A percentile compares a stretch with the other conserved stretches of the same genome.
Conservation (phyloP, 2,113 vertebrate species). For the Melanerpes aurifrons region DNA sequence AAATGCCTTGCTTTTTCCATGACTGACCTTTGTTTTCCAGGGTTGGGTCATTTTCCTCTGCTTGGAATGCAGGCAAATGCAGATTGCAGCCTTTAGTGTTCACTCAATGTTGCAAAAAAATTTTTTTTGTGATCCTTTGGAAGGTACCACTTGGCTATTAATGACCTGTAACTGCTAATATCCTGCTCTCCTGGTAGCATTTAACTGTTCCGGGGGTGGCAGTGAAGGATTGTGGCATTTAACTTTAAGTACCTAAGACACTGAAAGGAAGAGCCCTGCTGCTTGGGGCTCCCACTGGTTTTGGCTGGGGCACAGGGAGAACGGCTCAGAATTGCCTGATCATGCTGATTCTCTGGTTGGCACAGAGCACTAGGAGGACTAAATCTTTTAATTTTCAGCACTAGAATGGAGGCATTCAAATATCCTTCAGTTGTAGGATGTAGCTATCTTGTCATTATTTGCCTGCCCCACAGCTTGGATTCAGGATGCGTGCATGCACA, state of each 20-base stretch:
- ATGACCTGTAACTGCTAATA: background rate
- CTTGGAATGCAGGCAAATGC: background rate
- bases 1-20: background rate
- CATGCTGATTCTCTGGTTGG: background rate
- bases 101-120: rapidly evolving
- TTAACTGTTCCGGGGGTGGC: background rate
- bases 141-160: background rate
- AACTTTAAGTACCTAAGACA: rapidly evolving
- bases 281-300: background rate
- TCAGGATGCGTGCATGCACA: no score
- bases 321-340: background rate
- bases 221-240: background rate
- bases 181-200: rapidly evolving
- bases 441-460: background rate
- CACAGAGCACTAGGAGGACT: background rate
- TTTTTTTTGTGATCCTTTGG: background rate
- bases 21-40: background rate
- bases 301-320: background rate
- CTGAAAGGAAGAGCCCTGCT: background rate
- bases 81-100: rapidly evolving
- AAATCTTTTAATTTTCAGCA: background rate
- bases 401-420: background rate
- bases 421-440: background rate
- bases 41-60: background rate
- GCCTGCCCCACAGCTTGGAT: rapidly evolving